Evolutionary conservation across 2,888 invertebrate genomes (phyloP).

Genomic region (Pseudococcus longispinus): DNA sequence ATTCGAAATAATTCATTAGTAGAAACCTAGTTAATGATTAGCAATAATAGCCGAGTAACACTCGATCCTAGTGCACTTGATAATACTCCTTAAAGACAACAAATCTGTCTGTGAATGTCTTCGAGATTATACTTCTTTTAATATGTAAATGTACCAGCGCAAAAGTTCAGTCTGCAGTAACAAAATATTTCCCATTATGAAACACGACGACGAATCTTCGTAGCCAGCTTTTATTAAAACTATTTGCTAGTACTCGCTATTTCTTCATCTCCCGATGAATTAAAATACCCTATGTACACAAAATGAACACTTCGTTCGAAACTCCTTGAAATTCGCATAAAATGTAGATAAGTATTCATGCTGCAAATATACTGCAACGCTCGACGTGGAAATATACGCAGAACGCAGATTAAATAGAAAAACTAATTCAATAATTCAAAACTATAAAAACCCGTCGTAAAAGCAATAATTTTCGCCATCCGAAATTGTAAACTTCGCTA

Average conservation of each 20-base stretch:
- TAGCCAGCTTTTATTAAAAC: neutral
- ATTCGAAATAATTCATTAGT: neutral
- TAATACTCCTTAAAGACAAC: neutral
- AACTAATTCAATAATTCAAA: constrained; percentile 42
- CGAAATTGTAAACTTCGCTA: constrained; percentile 20
- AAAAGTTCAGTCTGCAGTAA: neutral
- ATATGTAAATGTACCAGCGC: neutral
- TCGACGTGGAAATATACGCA: neutral
- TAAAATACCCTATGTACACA: neutral
- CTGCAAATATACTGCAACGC: neutral
- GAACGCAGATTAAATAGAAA: neutral
- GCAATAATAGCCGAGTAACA: neutral
- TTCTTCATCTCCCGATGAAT: neutral
- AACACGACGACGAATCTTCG: neutral
- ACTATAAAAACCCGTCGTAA: constrained; percentile 10
- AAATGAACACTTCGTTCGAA: neutral
- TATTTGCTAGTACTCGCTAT: neutral
- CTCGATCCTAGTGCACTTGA: neutral
- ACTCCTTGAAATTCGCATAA: neutral
- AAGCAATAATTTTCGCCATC: constrained; percentile 18
- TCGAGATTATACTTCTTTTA: neutral
- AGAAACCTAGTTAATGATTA: neutral
- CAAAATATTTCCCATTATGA: neutral
- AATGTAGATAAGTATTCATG: neutral
- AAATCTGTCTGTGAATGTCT: neutral